A percentile compares a stretch with the other conserved stretches of the same genome.
phyloP scores from a whole-genome alignment of 2,113 vertebrate species.

The Megatriorchis doriae region DNA sequence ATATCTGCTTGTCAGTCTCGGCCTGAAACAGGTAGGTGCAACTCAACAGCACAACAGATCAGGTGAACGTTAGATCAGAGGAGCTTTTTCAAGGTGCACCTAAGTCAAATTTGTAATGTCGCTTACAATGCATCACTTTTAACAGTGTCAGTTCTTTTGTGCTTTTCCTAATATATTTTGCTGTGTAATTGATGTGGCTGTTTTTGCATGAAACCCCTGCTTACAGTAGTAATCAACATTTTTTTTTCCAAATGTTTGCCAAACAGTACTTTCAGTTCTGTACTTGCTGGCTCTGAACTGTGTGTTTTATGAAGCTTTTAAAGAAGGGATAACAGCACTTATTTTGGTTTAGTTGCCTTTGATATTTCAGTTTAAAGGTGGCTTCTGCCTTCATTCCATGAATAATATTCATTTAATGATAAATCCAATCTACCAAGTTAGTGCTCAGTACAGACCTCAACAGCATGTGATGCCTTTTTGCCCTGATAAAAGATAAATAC shows the following conservation, averaged over 20 bases:
- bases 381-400: background rate
- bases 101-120: background rate
- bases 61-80: background rate
- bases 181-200: background rate
- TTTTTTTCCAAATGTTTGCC: background rate
- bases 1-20: conserved; percentile 74
- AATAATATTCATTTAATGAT: background rate
- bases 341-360: background rate
- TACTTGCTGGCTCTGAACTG: background rate
- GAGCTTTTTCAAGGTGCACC: background rate
- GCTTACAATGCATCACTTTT: background rate
- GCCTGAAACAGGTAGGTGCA: conserved; percentile 78
- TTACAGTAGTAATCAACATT: background rate
- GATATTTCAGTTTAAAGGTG: background rate
- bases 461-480: background rate
- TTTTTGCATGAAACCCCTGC: background rate
- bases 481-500: background rate
- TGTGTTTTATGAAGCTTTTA: background rate
- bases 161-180: background rate
- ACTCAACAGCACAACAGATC: background rate
- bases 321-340: background rate
- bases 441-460: background rate
- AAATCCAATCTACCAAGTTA: background rate
- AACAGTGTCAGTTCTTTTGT: background rate
- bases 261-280: background rate